phyloP scores from a whole-genome alignment of 2,113 vertebrate species.

The Naja naja region DNA sequence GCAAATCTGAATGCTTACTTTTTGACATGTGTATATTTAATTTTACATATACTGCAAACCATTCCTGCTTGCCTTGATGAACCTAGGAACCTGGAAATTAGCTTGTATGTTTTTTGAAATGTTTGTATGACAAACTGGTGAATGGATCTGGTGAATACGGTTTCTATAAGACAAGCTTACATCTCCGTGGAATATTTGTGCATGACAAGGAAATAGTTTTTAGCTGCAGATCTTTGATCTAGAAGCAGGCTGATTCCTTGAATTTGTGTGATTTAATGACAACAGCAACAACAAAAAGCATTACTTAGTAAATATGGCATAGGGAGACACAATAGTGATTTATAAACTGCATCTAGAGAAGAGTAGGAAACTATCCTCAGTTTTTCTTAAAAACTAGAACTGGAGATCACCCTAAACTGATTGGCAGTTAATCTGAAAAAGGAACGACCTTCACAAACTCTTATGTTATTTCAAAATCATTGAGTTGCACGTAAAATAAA shows the following conservation, averaged over 20 bases:
- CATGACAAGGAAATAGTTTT: neutral
- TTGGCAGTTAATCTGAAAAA: neutral
- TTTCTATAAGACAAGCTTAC: neutral
- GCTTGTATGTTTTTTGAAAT: too few relatives aligned
- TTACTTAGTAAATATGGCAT: neutral
- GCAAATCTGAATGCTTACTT: neutral
- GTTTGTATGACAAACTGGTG: neutral
- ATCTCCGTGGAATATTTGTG: neutral
- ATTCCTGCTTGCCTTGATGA: neutral
- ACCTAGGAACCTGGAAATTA: neutral
- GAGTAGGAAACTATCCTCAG: neutral
- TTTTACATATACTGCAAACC: neutral
- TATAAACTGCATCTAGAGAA: neutral
- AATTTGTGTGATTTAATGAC: neutral
- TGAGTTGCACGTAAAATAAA: neutral
- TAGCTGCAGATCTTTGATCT: neutral
- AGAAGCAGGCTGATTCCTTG: neutral
- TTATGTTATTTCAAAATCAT: neutral
- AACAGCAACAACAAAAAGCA: neutral
- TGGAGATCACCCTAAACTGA: neutral
- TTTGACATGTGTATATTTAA: neutral
- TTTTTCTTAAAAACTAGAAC: neutral
- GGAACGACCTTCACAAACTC: neutral
- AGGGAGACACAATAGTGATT: neutral
- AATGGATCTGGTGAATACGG: neutral